Percentiles rank a stretch among this genome's conserved stretches.
Evolutionary conservation across 2,797 vertebrate genomes (phyloP).

Genomic region (Glossophaga mutica): DNA sequence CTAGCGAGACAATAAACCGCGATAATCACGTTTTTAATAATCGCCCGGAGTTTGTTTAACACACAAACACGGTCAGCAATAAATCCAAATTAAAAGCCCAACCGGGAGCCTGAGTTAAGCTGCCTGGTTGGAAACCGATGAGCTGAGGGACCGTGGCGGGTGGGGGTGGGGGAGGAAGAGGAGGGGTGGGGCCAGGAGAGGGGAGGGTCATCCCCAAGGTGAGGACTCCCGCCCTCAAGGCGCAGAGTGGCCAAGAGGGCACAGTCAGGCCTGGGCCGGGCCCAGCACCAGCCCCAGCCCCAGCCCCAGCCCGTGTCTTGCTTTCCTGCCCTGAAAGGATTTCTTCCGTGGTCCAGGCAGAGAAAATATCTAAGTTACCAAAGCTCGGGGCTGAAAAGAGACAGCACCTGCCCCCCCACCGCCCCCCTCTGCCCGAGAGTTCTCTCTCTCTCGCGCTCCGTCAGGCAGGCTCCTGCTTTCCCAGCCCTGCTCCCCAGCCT

Average conservation of each 20-base stretch:
- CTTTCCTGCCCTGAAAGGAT: not conserved
- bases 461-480: not conserved
- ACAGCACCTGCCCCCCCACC: rapidly evolving
- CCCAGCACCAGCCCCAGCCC: not conserved
- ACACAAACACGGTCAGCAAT: conserved; percentile 66
- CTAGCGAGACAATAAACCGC: conserved; percentile 47
- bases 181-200: not conserved
- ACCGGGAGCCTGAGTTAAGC: conserved; percentile 66
- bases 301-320: not conserved
- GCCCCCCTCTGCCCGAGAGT: not conserved
- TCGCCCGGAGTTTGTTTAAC: conserved; percentile 75
- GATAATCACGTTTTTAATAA: conserved; percentile 75
- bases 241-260: too few species aligned
- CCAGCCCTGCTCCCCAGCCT: not conserved
- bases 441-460: rapidly evolving
- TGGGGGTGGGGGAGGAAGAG: not conserved
- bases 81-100: conserved; percentile 79
- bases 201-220: not conserved
- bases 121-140: not conserved
- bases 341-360: not conserved
- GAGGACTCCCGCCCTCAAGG: rapidly evolving
- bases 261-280: not conserved
- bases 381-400: not conserved
- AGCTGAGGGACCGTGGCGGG: not conserved
- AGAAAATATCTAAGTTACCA: not conserved